A percentile compares a stretch with the other conserved stretches of the same genome.
These are phyloP conservation scores for Ophioninae sp. DNA, from an alignment of 2,888 invertebrate genomes.

Conservation along the genomic window DNA sequence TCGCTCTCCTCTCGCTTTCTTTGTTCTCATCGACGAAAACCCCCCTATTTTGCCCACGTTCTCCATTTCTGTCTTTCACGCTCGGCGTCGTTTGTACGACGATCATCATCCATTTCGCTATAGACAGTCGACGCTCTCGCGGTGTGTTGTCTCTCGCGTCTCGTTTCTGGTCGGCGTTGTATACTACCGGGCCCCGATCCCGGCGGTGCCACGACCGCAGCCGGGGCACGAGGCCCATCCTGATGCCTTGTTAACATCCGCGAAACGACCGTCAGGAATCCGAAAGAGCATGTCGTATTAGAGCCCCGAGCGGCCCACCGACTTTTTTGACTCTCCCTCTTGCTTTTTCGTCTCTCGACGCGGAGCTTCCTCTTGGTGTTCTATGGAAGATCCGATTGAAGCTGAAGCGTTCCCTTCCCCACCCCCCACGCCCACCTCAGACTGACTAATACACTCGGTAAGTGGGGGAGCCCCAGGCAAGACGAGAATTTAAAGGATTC, in stretches of 20 bases:
- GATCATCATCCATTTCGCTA: constrained; percentile 40
- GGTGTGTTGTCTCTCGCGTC: constrained; percentile 55
- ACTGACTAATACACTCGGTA: constrained; percentile 36
- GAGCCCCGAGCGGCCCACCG: constrained; percentile 61
- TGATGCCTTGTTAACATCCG: constrained; percentile 80
- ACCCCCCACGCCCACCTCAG: constrained; percentile 3
- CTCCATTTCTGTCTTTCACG: constrained; percentile 66
- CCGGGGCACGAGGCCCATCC: constrained; percentile 78
- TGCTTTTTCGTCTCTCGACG: constrained; percentile 45
- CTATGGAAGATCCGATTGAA: constrained; percentile 47
- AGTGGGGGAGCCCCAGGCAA: neutral
- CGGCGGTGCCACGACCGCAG: constrained; percentile 67
- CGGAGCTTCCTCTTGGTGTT: constrained; percentile 37
- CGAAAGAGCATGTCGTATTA: constrained; percentile 79
- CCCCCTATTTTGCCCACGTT: constrained; percentile 65
- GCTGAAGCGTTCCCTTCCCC: constrained; percentile 24
- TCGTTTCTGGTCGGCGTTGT: constrained; percentile 54
- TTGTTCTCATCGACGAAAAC: constrained; percentile 45
- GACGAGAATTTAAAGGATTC: no score
- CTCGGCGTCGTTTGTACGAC: constrained; percentile 38
- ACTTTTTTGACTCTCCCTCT: constrained; percentile 52
- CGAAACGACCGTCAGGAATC: constrained; percentile 78
- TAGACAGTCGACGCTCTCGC: constrained; percentile 33
- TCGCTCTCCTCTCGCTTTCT: constrained; percentile 63
- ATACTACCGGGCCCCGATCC: constrained; percentile 48